A percentile compares a stretch with the other conserved stretches of the same genome.
Evolutionary conservation across 2,113 vertebrate species (phyloP).

Genomic region (Poicephalus gulielmi): DNA sequence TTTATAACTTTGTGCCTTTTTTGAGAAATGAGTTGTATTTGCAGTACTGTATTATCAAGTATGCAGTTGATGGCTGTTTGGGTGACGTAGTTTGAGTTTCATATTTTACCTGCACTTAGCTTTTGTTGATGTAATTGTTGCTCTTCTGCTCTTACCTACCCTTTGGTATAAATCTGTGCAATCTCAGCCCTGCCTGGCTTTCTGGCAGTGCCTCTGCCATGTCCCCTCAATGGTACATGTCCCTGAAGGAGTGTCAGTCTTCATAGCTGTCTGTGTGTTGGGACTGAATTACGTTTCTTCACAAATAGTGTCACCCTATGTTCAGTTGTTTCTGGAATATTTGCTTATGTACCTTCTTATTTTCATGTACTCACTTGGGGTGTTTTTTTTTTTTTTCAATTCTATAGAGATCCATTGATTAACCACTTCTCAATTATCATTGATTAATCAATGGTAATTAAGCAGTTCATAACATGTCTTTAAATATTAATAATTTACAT

Average conservation of each 20-base stretch:
- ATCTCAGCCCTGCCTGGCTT: neutral
- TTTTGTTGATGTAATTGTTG: neutral
- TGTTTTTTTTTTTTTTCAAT: neutral
- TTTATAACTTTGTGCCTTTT: neutral
- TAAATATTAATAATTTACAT: slow-evolving; percentile 17
- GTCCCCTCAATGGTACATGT: neutral
- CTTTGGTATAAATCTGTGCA: neutral
- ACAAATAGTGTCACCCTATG: neutral
- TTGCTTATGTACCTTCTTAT: neutral
- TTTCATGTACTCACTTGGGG: neutral
- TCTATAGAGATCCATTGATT: slow-evolving; percentile 6
- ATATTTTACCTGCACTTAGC: neutral
- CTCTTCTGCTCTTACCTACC: neutral
- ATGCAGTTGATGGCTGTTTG: neutral
- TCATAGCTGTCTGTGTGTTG: neutral
- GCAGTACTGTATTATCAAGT: neutral
- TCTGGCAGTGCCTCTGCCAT: neutral
- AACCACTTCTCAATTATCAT: slow-evolving; percentile 15
- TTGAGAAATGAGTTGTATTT: neutral
- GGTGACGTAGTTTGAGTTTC: neutral
- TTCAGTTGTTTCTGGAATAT: neutral
- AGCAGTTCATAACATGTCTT: slow-evolving; percentile 1
- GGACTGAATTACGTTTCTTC: neutral
- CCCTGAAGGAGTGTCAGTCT: neutral
- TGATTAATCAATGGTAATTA: slow-evolving; percentile 32